A percentile compares a stretch with the other conserved stretches of the same genome.
These are phyloP conservation scores for Porites rus DNA, from an alignment of 92 coral and sea anemone species.

Conservation along the genomic window DNA sequence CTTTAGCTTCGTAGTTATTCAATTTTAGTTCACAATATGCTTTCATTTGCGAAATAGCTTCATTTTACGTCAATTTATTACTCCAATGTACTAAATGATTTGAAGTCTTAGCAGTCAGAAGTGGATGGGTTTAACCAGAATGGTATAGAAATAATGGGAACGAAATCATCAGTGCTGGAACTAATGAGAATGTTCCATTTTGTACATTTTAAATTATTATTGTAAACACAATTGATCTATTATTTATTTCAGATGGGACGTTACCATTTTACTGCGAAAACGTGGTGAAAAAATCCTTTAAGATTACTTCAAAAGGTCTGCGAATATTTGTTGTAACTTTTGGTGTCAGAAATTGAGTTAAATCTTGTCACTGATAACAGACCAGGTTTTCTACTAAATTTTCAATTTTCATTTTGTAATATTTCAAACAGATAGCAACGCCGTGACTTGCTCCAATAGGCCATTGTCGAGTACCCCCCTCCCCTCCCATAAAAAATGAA, in stretches of 20 bases:
- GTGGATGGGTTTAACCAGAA: conserved; percentile 8
- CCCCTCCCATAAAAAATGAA: background rate
- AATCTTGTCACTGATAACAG: background rate
- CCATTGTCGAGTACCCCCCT: background rate
- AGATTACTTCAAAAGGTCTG: background rate
- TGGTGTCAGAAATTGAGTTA: background rate
- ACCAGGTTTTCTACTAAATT: background rate
- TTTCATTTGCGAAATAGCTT: conserved; percentile 4
- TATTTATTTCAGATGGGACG: conserved; percentile 29
- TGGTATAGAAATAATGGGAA: background rate
- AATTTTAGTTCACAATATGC: conserved; percentile 48
- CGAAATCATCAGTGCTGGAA: conserved; percentile 19
- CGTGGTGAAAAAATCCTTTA: background rate
- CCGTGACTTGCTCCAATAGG: background rate
- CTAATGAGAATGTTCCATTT: conserved; percentile 40
- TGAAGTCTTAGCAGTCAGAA: conserved; percentile 15
- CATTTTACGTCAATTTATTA: background rate
- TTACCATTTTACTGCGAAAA: conserved; percentile 15
- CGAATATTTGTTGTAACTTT: background rate
- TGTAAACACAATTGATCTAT: conserved; percentile 23
- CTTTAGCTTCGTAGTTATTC: conserved; percentile 5
- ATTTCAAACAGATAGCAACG: background rate
- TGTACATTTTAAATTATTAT: conserved; percentile 44
- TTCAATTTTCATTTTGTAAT: background rate
- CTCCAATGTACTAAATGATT: conserved; percentile 16